Percentiles rank a stretch among this genome's conserved stretches.
Evolutionary conservation across 2,797 vertebrate genomes (phyloP).

Genomic region (Acanthis flammea): DNA sequence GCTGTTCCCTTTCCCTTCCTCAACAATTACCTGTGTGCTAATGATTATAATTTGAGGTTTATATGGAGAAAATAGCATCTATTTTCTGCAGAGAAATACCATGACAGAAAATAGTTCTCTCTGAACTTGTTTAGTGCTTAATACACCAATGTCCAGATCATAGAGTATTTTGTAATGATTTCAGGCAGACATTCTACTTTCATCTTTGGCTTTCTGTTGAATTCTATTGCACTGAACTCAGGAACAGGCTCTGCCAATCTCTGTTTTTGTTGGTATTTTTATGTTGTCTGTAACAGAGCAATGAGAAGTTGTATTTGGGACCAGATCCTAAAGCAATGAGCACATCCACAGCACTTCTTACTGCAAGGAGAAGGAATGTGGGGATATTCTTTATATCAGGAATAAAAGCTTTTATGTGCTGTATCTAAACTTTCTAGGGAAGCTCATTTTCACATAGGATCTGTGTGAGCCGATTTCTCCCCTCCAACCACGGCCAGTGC

Average conservation of each 20-base stretch:
- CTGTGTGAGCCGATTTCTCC: not conserved
- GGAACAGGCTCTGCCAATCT: not conserved
- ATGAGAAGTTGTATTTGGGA: not conserved
- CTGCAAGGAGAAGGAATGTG: not conserved
- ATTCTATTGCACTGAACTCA: not conserved
- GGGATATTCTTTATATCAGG: not conserved
- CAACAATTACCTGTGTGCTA: not conserved
- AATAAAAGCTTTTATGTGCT: not conserved
- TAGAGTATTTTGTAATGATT: slow-evolving; percentile 13
- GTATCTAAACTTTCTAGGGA: not conserved
- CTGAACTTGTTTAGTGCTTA: not conserved
- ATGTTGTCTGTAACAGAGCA: not conserved
- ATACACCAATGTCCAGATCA: not conserved
- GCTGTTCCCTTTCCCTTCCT: not conserved
- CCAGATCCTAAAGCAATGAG: not conserved
- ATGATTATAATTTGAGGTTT: not conserved
- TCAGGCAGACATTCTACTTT: not conserved
- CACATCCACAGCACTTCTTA: not conserved
- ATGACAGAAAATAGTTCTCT: not conserved
- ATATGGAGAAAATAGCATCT: not conserved
- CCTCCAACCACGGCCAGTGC: not conserved
- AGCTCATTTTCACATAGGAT: not conserved
- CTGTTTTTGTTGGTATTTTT: not conserved
- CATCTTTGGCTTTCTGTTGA: not conserved
- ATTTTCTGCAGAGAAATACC: not conserved